Evolutionary conservation across 2,797 vertebrate genomes (phyloP).

Genomic region (Pantherophis vulpinus): DNA sequence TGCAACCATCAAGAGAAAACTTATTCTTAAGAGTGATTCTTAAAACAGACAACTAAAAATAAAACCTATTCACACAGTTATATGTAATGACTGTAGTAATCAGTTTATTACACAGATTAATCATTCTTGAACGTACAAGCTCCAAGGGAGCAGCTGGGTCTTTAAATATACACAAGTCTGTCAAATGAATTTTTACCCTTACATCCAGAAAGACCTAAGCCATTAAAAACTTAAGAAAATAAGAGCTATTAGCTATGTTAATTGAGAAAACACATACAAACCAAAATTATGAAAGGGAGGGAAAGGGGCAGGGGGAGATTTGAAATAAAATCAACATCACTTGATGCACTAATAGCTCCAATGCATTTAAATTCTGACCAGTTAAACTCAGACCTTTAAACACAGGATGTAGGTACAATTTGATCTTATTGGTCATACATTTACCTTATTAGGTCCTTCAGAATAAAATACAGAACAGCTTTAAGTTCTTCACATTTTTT

Average conservation of each 20-base stretch:
- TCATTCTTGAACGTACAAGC: slow-evolving; percentile 96
- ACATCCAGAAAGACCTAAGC: slow-evolving; percentile 93
- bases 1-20: slow-evolving; percentile 45
- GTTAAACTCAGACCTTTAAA: slow-evolving; percentile 72
- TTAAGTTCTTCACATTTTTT: slow-evolving; percentile 77
- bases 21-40: slow-evolving; percentile 23
- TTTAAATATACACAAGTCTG: slow-evolving; percentile 99
- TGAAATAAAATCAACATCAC: slow-evolving; percentile 70
- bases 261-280: slow-evolving; percentile 89
- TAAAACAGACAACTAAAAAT: slow-evolving; percentile 71
- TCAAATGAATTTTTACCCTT: slow-evolving; percentile 93
- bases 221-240: slow-evolving; percentile 85
- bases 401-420: slow-evolving; percentile 70
- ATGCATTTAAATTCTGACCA: slow-evolving; percentile 68
- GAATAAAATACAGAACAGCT: slow-evolving; percentile 84
- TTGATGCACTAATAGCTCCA: slow-evolving; percentile 86
- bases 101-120: slow-evolving; percentile 99
- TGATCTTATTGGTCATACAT: slow-evolving; percentile 68
- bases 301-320: slow-evolving; percentile 65
- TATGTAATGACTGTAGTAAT: slow-evolving; percentile 88
- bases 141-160: slow-evolving; percentile 95
- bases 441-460: slow-evolving; percentile 79
- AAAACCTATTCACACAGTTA: slow-evolving; percentile 78
- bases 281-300: slow-evolving; percentile 78
- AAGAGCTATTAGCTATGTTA: slow-evolving; percentile 97